phyloP scores from a whole-genome alignment of 2,113 vertebrate species.

The Zosterops japonicus region DNA sequence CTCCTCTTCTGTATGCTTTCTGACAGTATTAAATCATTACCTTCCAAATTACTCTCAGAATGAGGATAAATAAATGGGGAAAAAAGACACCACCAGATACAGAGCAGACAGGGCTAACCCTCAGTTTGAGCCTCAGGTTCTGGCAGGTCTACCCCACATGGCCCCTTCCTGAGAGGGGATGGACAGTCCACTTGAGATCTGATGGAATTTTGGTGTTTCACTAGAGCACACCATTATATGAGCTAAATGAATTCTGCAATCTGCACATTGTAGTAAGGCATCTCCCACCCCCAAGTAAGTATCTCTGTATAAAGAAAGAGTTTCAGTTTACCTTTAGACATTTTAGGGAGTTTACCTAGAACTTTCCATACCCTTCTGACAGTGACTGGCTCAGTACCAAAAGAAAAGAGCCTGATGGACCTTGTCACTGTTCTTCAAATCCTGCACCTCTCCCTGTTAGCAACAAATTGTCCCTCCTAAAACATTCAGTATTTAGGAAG shows the following conservation, averaged over 20 bases:
- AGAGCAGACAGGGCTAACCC: background rate
- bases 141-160: background rate
- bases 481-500: no score
- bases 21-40: conserved; percentile 31
- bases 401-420: no score
- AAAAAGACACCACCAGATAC: background rate
- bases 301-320: no score
- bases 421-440: no score
- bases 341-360: no score
- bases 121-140: background rate
- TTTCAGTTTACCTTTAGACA: no score
- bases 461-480: no score
- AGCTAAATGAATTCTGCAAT: background rate
- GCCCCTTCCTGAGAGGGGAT: background rate
- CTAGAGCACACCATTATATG: background rate
- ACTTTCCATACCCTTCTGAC: no score
- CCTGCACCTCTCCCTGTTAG: no score
- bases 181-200: background rate
- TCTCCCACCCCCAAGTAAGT: no score
- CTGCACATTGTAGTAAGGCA: background rate
- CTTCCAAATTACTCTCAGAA: conserved; percentile 17
- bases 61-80: background rate
- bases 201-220: background rate
- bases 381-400: no score
- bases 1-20: background rate